Evolutionary conservation across 1,140 invertebrate species (phyloP).

Genomic region (Ceratosolen solmsi): DNA sequence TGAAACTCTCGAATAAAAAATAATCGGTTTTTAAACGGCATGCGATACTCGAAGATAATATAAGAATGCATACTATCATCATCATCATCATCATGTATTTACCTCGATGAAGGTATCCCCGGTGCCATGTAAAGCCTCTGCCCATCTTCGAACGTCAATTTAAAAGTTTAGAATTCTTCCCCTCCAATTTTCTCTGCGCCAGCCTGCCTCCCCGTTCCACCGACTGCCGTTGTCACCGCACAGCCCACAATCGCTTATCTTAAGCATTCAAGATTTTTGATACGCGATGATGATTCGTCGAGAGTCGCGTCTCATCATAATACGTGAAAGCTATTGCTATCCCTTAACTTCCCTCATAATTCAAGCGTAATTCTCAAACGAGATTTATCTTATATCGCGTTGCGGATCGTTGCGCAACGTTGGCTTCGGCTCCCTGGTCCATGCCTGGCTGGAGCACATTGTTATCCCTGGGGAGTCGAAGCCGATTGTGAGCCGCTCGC

Average conservation of each 20-base stretch:
- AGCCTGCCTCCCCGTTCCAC: too few relatives aligned
- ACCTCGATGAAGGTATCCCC: background rate
- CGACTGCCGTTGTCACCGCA: too few relatives aligned
- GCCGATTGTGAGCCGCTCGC: background rate
- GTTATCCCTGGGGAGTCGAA: background rate
- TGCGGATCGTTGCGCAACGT: conserved; percentile 22
- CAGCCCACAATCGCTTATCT: too few relatives aligned
- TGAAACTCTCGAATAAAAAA: background rate
- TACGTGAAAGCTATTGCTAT: conserved; percentile 57
- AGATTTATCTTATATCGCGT: conserved; percentile 67
- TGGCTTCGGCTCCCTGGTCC: background rate
- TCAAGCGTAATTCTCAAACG: conserved; percentile 59
- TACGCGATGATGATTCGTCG: background rate
- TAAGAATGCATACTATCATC: background rate
- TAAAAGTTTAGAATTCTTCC: background rate
- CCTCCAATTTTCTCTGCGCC: too few relatives aligned
- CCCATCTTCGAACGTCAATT: conserved; percentile 7
- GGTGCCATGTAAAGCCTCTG: background rate
- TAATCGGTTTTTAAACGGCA: background rate
- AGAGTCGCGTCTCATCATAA: background rate
- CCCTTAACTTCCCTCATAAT: conserved; percentile 36
- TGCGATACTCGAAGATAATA: background rate
- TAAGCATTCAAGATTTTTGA: background rate
- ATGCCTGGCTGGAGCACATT: background rate
- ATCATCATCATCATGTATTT: too few relatives aligned